Percentiles rank a stretch among this genome's conserved stretches.
These are phyloP conservation scores for Nanger granti DNA, from an alignment of 2,113 vertebrate genomes.

Conservation along the genomic window DNA sequence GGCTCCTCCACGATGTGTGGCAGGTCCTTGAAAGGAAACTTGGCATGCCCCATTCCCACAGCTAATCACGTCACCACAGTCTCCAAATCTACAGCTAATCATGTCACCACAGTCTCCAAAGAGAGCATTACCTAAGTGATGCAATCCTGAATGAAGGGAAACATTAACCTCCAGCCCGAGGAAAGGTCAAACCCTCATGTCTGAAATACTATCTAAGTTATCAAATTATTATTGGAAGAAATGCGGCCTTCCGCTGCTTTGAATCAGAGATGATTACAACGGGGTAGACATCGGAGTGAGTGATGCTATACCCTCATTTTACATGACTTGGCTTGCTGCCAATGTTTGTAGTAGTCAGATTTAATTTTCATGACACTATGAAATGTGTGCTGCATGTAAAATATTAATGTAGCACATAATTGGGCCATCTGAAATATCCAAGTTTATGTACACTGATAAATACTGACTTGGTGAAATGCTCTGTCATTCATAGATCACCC, in stretches of 20 bases:
- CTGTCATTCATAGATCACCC: constrained; percentile 18
- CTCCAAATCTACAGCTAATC: neutral
- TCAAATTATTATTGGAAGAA: constrained; percentile 43
- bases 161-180: neutral
- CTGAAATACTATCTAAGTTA: constrained; percentile 39
- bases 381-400: constrained; percentile 69
- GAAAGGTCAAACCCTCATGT: neutral
- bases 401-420: constrained; percentile 72
- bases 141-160: neutral
- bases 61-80: neutral
- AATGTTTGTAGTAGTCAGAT: constrained; percentile 57
- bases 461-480: constrained; percentile 38
- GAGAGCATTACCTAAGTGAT: neutral
- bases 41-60: neutral
- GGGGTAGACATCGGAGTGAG: neutral
- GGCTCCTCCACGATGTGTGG: neutral
- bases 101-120: neutral
- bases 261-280: neutral
- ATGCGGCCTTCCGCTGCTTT: constrained; percentile 9
- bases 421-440: constrained; percentile 54
- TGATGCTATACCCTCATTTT: neutral
- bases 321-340: constrained; percentile 49
- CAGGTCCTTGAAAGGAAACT: neutral
- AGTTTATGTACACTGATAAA: constrained; percentile 57
- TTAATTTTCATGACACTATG: constrained; percentile 72